Base-by-base conservation (phyloP, 2,888 invertebrate species). In the Volucella zonaria region DNA sequence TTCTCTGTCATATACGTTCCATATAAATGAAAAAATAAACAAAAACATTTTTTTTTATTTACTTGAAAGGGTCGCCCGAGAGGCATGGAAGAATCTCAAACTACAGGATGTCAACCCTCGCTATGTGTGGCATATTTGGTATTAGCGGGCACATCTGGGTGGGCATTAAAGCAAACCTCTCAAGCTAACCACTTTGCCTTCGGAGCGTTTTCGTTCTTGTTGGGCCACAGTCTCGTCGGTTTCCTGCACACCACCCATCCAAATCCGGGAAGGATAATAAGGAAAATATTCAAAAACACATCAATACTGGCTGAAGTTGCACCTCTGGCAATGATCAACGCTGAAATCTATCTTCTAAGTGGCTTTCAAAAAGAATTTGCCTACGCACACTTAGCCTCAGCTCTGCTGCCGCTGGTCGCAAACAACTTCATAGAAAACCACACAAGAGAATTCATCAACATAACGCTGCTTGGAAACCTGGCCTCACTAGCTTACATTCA, bases 211-310 rank as follows among this genome's bases (percentile, higher is more conserved):
- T 62, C 82, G 8, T 87, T 87, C 68, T 18, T 88, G 1, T 42
- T 87, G 15, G 87, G 86, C 0, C 87, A 88, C 59, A 86, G 88
- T 11, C 15, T 87, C 10, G 38, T 87, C 9, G 88, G 87, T 38
- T 78, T 87, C 9, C n/a, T 87, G 3, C 78, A 85, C 10, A 73
- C 78, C 23, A 86, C 83, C 12, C 86, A 86, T 31, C 87, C 87
- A 8, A 61, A 85, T 38, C 76, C 76, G 1, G n/a, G 45, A 2
- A 38, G 62, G 9, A 14, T 68, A 1, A 9, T 87, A 0, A 52
- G 51, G 8, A 61, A 42, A 52, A 9, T 83, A 31, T 86, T 66
- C 31, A 70, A 78, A 4, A 62, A 74, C 14, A 80, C 85, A 1
- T n/a, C 78, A 15, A 11, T 87, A 9, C 12, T 86, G 18, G 87